These are phyloP conservation scores for Melanocharis versteri DNA, from an alignment of 2,113 vertebrate genomes.

Conservation along the genomic window DNA sequence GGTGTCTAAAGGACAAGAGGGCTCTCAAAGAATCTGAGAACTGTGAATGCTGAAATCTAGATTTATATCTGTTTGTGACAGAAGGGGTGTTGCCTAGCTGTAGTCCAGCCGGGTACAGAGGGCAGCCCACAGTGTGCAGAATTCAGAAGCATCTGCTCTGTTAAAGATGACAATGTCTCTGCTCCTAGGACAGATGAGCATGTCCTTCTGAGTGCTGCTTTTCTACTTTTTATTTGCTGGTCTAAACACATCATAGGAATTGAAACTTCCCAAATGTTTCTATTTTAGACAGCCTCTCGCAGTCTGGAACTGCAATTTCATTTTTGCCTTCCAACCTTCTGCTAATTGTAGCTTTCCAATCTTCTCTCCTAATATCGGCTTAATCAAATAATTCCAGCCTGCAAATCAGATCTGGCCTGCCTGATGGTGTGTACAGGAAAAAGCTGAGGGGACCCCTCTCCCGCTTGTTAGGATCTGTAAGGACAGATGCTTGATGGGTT, in stretches of 20 bases:
- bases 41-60: slow-evolving; percentile 8
- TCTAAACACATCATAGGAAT: not conserved
- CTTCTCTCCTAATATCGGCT: not conserved
- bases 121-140: not conserved
- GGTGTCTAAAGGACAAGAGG: slow-evolving; percentile 24
- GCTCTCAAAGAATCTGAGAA: slow-evolving; percentile 17
- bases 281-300: not conserved
- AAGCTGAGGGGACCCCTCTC: not conserved
- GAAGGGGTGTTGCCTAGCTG: not conserved
- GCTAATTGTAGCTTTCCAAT: not conserved
- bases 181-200: not conserved
- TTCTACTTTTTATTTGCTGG: not conserved
- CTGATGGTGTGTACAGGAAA: not conserved
- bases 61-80: not conserved
- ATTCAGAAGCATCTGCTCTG: not conserved
- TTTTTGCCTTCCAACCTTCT: not conserved
- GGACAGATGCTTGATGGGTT: not conserved
- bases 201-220: not conserved
- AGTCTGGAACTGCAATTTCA: not conserved
- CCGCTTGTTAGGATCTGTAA: not conserved
- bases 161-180: not conserved
- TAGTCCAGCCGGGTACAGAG: not conserved
- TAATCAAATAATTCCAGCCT: not conserved
- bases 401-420: not conserved
- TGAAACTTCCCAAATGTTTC: not conserved